Conservation (phyloP, 2,113 vertebrate species). For the Talpa occidentalis region DNA sequence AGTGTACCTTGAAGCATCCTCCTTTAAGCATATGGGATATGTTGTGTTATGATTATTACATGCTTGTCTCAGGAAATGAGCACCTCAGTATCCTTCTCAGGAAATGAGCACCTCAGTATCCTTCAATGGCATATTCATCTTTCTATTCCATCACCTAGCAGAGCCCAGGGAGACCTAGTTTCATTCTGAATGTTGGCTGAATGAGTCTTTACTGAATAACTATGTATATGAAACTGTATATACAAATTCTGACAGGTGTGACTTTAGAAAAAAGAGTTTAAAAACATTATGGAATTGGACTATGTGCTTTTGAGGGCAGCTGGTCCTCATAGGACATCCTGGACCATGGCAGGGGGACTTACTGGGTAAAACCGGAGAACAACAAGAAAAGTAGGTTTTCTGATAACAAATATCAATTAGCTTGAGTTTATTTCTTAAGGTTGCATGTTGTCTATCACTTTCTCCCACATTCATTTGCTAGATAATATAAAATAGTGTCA, state of each 20-base stretch:
- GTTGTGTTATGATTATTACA: neutral
- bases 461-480: neutral
- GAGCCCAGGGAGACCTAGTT: neutral
- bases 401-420: neutral
- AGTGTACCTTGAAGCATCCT: neutral
- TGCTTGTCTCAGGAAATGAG: neutral
- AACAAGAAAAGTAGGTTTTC: neutral
- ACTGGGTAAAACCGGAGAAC: neutral
- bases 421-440: neutral
- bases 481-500: neutral
- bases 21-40: neutral
- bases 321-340: neutral
- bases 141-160: neutral
- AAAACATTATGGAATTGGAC: neutral
- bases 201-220: slow-evolving; percentile 9
- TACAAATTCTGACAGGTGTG: neutral
- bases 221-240: neutral
- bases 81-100: neutral
- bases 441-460: neutral
- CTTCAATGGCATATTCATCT: neutral
- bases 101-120: neutral
- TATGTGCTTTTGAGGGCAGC: neutral
- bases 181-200: neutral
- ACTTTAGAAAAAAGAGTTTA: neutral
- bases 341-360: neutral